These are phyloP conservation scores for Parambassis ranga DNA, from an alignment of 2,797 vertebrate species.

Conservation along the genomic window DNA sequence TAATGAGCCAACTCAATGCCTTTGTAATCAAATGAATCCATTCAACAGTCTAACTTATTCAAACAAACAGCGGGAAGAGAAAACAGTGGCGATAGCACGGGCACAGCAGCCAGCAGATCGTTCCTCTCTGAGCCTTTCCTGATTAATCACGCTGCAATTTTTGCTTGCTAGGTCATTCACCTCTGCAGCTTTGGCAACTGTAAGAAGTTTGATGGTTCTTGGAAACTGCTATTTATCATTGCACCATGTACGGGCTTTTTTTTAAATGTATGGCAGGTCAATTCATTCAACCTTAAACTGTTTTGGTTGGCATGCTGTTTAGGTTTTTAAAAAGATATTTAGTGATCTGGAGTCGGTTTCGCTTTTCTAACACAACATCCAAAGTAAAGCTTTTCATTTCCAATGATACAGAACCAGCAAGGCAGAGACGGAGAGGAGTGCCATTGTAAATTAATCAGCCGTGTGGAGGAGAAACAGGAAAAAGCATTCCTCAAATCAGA, in stretches of 20 bases:
- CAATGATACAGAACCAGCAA: slow-evolving; percentile 68
- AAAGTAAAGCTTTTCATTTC: slow-evolving; percentile 77
- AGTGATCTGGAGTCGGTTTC: slow-evolving; percentile 67
- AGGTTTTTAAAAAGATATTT: slow-evolving; percentile 74
- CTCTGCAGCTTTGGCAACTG: slow-evolving; percentile 65
- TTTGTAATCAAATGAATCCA: slow-evolving; percentile 68
- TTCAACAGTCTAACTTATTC: slow-evolving; percentile 55
- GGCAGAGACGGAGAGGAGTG: slow-evolving; percentile 51
- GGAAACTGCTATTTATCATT: slow-evolving; percentile 74
- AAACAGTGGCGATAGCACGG: slow-evolving; percentile 56
- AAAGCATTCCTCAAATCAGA: slow-evolving; percentile 71
- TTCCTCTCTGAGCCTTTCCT: slow-evolving; percentile 45
- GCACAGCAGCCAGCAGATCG: slow-evolving; percentile 30
- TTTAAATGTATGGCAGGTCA: slow-evolving; percentile 70
- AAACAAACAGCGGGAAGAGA: slow-evolving; percentile 64
- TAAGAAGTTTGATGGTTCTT: slow-evolving; percentile 57
- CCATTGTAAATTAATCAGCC: slow-evolving; percentile 72
- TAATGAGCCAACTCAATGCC: slow-evolving; percentile 67
- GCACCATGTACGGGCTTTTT: slow-evolving; percentile 52
- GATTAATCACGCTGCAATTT: slow-evolving; percentile 70
- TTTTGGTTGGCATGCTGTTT: slow-evolving; percentile 68
- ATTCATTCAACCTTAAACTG: slow-evolving; percentile 71
- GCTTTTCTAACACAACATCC: slow-evolving; percentile 72
- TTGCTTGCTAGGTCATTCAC: slow-evolving; percentile 66
- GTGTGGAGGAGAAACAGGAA: slow-evolving; percentile 58